These are phyloP conservation scores for Drosophila pullipes DNA, from an alignment of 2,888 invertebrate species.

Conservation along the genomic window DNA sequence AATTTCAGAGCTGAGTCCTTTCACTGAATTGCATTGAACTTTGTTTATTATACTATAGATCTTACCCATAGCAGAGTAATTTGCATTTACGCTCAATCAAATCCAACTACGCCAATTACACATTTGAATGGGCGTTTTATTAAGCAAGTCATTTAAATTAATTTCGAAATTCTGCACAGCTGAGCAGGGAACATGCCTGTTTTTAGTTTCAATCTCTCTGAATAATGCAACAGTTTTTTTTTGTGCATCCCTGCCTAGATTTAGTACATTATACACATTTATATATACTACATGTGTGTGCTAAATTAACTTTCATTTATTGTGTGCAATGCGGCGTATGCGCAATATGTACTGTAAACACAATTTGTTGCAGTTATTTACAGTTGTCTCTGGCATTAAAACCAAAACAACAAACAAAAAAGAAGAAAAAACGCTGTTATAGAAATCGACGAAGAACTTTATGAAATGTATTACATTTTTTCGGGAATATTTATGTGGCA, in stretches of 20 bases:
- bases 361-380: conserved; percentile 68
- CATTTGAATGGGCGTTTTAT: conserved; percentile 44
- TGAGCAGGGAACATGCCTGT: conserved; percentile 1
- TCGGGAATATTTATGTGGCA: conserved; percentile 59
- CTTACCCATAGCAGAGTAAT: not conserved
- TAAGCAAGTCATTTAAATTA: conserved; percentile 62
- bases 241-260: not conserved
- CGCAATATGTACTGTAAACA: conserved; percentile 71
- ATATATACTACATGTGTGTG: conserved; percentile 21
- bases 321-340: conserved; percentile 71
- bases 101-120: conserved; percentile 39
- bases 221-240: conserved; percentile 41
- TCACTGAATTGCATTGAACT: not conserved
- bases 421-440: conserved; percentile 9
- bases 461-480: conserved; percentile 69
- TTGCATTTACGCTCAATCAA: conserved; percentile 23
- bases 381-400: conserved; percentile 33
- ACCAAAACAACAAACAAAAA: conserved; percentile 2
- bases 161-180: conserved; percentile 45
- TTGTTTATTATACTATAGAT: not conserved
- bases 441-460: conserved; percentile 58
- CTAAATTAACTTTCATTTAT: conserved; percentile 60
- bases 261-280: not conserved
- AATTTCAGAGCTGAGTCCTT: not conserved
- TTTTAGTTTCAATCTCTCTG: conserved; percentile 26